Base-by-base conservation (phyloP, 1,140 invertebrate genomes). In the Bicyclus anynana region DNA sequence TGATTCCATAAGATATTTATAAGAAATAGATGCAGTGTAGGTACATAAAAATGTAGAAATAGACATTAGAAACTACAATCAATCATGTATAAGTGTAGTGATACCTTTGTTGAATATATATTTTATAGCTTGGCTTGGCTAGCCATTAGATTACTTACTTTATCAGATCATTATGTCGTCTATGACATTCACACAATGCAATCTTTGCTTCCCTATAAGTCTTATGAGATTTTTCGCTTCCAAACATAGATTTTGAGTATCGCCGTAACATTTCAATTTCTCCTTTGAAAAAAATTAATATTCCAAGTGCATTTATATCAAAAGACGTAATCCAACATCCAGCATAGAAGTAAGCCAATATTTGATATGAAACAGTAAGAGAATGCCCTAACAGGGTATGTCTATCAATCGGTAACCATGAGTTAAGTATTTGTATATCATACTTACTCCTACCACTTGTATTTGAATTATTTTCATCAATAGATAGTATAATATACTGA, bases 331-430 rank as follows among this genome's bases (percentile, higher is more conserved):
- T 78, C 73, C 73, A 78, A 2, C 67, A 74, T 7, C 67, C 63
- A 0, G 74, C 67, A 5, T 72, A 69, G 4, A 76, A 60, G 7
- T 66, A 58, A 1, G 65, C 66, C 12, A 67, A 76, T 3, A 53
- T 65, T 65, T 85, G 77, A 26, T 61, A 70, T 0, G 62, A 23
- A 0, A 65, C 72, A 7, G 71, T 69, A 0, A 62, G 35, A 2
- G 74, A 10, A 50, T 77, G 81, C 4, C 70, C 77, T 5, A 49
- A 17, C 0, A 75, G 37, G 7, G 44, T 72, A 10, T 56, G 69
- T 46, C 75, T 83, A 42, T 78, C 62, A 17, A 74, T 78, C 2
- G 80, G 82, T 0, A 76, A 55, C 79, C 80, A 83, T 2, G 78
- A 77, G 17, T 70, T 79, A 0, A 80, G 57, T 0, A 77, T 12